Evolutionary conservation across 2,888 invertebrate genomes (phyloP).

Genomic region (Lepidonotus clava): DNA sequence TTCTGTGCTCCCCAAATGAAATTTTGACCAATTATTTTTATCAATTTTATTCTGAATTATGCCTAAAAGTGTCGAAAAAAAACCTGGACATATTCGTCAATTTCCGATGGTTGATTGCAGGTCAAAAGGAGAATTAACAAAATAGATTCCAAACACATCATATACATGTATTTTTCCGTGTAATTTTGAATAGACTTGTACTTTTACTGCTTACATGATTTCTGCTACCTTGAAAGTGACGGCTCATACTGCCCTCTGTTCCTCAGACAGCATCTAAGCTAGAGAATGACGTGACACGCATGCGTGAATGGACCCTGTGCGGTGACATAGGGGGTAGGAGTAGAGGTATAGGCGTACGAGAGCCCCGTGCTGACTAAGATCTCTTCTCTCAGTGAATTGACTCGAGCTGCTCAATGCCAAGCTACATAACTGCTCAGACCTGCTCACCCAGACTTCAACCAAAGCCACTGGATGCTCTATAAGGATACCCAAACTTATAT

Average conservation of each 20-base stretch:
- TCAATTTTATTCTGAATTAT: no score
- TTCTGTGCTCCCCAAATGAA: no score
- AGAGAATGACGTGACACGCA: conserved; percentile 34
- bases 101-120: no score
- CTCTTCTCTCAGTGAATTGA: conserved; percentile 33
- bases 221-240: conserved; percentile 17
- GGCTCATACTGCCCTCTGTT: neutral
- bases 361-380: conserved; percentile 31
- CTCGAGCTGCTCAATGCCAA: no score
- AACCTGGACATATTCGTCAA: no score
- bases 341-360: conserved; percentile 49
- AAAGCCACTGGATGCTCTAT: no score
- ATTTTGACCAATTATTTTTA: no score
- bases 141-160: neutral
- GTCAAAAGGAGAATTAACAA: no score
- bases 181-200: neutral
- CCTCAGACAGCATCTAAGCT: conserved; percentile 22
- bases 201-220: neutral
- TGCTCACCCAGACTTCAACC: no score
- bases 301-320: conserved; percentile 36
- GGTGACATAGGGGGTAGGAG: conserved; percentile 41
- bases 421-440: no score
- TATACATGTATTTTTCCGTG: neutral
- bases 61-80: no score
- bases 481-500: no score